These are phyloP conservation scores for Pteromalus puparum DNA, from an alignment of 1,140 invertebrate species.

Conservation along the genomic window DNA sequence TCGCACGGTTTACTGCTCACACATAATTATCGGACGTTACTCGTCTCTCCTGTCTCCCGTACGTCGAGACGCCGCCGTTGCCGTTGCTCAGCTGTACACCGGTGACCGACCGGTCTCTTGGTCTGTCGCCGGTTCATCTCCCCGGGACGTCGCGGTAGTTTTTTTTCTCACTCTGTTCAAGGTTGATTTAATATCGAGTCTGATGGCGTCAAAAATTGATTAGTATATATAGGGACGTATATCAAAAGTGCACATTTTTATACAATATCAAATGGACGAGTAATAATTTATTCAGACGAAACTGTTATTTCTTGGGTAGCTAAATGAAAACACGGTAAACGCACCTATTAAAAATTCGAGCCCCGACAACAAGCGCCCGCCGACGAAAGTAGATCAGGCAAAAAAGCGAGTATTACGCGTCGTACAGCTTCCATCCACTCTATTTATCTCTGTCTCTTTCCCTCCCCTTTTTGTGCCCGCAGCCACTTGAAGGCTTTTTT, in stretches of 20 bases:
- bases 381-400: no score
- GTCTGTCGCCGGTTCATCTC: background rate
- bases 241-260: no score
- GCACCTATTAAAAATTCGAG: no score
- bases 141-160: background rate
- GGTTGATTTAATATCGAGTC: background rate
- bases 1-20: constrained; percentile 64
- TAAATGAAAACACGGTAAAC: no score
- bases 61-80: background rate
- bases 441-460: background rate
- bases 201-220: no score
- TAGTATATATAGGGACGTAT: no score
- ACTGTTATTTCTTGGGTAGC: no score
- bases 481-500: background rate
- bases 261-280: no score
- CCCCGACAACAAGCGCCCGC: no score
- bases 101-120: constrained; percentile 17
- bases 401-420: no score
- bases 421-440: no score
- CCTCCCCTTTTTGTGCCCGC: background rate
- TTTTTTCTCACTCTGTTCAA: background rate
- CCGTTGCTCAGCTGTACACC: background rate
- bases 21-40: constrained; percentile 68
- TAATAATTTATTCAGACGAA: no score
- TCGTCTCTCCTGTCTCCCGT: constrained; percentile 49